Evolutionary conservation across 2,113 vertebrate species (phyloP).

Genomic region (Rostratula benghalensis): DNA sequence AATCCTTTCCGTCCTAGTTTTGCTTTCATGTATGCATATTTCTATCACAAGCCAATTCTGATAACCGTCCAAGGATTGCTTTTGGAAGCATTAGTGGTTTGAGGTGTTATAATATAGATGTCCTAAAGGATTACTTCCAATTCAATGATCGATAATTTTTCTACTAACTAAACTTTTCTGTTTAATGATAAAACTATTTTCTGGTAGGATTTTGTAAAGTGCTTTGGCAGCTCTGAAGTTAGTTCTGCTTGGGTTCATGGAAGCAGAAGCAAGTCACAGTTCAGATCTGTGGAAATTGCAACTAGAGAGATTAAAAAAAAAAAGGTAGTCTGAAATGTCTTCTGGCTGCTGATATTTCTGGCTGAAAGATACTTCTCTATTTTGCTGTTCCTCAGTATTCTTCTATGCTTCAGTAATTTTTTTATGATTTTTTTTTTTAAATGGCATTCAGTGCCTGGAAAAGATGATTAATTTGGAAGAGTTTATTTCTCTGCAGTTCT

Average conservation of each 20-base stretch:
- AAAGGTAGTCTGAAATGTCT: not conserved
- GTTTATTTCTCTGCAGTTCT: not conserved
- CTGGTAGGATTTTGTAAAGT: not conserved
- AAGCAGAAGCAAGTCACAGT: not conserved
- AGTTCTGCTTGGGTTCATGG: not conserved
- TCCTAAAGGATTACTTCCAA: not conserved
- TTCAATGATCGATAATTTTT: not conserved
- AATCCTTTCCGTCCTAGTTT: conserved; percentile 42
- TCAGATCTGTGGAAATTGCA: not conserved
- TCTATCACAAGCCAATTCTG: not conserved
- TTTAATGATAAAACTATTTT: not conserved
- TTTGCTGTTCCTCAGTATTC: not conserved
- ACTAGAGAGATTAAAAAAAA: not conserved
- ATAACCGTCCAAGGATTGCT: not conserved
- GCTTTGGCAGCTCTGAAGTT: not conserved
- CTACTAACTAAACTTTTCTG: not conserved
- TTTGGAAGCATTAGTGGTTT: conserved; percentile 14
- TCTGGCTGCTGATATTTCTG: not conserved
- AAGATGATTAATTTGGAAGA: not conserved
- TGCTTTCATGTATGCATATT: conserved; percentile 29
- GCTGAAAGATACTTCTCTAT: not conserved
- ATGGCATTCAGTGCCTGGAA: not conserved
- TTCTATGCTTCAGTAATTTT: not conserved
- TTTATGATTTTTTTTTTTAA: not conserved
- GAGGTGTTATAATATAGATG: not conserved